Conservation (phyloP, 2,113 vertebrate genomes). For the human (Homo sapiens) region GRCh38 chr4:97677501-97678000, state of each 20-base stretch:
- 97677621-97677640: neutral
- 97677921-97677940: neutral
- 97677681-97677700: neutral
- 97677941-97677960: neutral
- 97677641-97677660: neutral
- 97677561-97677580: neutral
- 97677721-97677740: neutral
- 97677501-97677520: neutral
- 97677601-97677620: neutral
- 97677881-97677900: neutral
- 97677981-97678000: neutral
- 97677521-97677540: neutral
- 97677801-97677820: neutral
- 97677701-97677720: neutral
- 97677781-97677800: neutral
- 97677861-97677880: neutral
- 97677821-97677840: neutral
- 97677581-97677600: neutral
- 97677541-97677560: neutral
- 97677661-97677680: neutral
- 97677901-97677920: neutral
- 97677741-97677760: neutral
- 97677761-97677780: neutral
- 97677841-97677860: neutral
- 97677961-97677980: neutral